Base-by-base conservation (phyloP, 2,797 vertebrate genomes). In the Gymnoscopelus microlampas region DNA sequence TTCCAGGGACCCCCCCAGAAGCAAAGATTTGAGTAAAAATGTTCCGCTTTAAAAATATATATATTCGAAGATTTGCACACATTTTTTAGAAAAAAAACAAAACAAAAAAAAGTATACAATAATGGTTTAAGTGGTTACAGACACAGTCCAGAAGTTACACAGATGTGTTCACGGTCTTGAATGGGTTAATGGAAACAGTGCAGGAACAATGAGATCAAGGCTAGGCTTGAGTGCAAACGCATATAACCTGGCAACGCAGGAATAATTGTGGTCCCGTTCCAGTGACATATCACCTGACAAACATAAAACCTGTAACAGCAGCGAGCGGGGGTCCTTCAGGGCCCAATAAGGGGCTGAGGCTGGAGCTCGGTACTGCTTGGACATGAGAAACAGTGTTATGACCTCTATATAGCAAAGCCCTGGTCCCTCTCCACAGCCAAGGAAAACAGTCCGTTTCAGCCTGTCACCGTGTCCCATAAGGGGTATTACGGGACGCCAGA, bases 191-290 rank as follows among this genome's bases (percentile, higher is more conserved):
- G 39, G 74, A 81, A 19, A 47, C 19, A 0, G n/a, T 54, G 53
- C 74, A 60, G 64, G 54, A 14, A 49, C 53, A 29, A 2, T 47
- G 53, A 78, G 60, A 73, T 81, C 65, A 81, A 73, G 56, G 73
- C 55, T 13, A 19, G 19, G 11, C 50, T 47, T 19, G n/a, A 4
- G 10, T 59, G 58, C 26, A 70, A 58, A 60, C 73, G 57, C 24
- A 60, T 39, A 75, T 10, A 5, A 24, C 39, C 50, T 65, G 13
- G 65, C 39, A 76, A 79, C 53, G 24, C 55, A 71, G 14, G 68
- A 64, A 44, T 70, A 51, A 73, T 79, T 5, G 3, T 39, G 15
- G 50, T 9, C 57, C 49, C 12, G 14, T 71, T 69, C 77, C 12
- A 48, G 23, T 80, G 47, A 76, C 49, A 59, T 49, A 74, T 72